Conservation (phyloP, 1,140 invertebrate genomes). For the Eubasilissa regina region DNA sequence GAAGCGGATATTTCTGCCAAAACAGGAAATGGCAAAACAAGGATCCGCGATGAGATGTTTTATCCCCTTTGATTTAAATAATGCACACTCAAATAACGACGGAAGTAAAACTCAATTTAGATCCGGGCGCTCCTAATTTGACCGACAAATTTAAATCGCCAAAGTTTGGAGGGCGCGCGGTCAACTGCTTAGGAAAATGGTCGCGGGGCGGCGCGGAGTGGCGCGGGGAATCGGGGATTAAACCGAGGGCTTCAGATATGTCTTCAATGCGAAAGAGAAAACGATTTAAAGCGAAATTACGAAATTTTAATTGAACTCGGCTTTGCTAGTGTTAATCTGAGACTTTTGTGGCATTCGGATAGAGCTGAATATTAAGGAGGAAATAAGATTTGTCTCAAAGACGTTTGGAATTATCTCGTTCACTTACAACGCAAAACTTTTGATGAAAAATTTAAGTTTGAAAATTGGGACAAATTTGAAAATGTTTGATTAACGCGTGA, state of each 20-base stretch:
- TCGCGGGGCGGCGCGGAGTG: not conserved
- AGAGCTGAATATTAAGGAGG: constrained; percentile 28
- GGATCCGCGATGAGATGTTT: too few relatives aligned
- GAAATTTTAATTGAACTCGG: constrained; percentile 46
- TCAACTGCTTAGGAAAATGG: constrained; percentile 41
- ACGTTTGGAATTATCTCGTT: constrained; percentile 20
- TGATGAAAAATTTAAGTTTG: constrained; percentile 33
- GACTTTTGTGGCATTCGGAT: constrained; percentile 36
- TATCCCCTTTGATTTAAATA: constrained; percentile 19
- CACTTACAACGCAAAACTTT: constrained; percentile 30
- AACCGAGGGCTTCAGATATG: constrained; percentile 17
- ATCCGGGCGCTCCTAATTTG: constrained; percentile 35
- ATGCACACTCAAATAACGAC: constrained; percentile 40
- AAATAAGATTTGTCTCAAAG: constrained; percentile 29
- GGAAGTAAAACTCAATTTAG: constrained; percentile 44
- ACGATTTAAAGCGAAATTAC: constrained; percentile 43
- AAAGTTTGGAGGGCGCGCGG: constrained; percentile 37
- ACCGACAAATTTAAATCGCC: constrained; percentile 45
- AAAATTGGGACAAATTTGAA: not conserved
- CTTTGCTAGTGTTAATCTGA: constrained; percentile 31
- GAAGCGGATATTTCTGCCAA: too few relatives aligned
- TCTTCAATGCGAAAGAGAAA: constrained; percentile 34
- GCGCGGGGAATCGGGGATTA: constrained; percentile 3
- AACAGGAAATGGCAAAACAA: too few relatives aligned
- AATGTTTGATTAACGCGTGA: too few relatives aligned